phyloP scores from a whole-genome alignment of 2,797 vertebrate genomes.

The Aulostomus chinensis region DNA sequence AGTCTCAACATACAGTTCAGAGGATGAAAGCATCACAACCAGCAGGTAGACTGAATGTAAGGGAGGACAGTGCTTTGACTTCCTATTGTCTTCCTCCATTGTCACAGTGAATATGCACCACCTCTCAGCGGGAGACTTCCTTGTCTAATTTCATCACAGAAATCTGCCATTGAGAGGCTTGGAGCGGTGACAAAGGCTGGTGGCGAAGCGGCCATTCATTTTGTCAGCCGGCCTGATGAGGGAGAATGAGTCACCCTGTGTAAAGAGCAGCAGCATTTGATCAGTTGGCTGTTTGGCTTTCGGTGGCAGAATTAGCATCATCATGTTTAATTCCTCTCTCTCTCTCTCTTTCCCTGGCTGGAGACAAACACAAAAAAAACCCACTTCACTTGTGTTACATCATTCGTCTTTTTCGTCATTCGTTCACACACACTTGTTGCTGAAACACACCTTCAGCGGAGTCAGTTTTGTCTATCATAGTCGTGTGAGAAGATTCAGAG shows the following conservation, averaged over 20 bases:
- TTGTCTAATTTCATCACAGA: constrained; percentile 47
- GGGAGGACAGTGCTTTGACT: constrained; percentile 5
- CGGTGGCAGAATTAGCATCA: not conserved
- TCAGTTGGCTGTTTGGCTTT: not conserved
- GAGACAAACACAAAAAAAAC: no score
- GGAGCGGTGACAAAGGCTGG: constrained; percentile 31
- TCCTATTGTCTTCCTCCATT: constrained; percentile 4
- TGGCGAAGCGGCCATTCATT: constrained; percentile 39
- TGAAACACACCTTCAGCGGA: no score
- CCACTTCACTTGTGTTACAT: no score
- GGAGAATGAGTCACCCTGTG: constrained; percentile 34
- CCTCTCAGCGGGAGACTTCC: constrained; percentile 24
- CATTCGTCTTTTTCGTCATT: no score
- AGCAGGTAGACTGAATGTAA: constrained; percentile 3
- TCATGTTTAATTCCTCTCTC: not conserved
- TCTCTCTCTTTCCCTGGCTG: not conserved
- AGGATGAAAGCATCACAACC: no score
- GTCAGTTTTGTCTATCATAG: no score
- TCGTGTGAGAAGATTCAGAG: no score
- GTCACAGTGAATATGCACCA: constrained; percentile 54
- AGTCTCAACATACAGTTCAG: no score
- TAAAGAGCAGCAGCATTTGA: not conserved
- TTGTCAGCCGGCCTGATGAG: constrained; percentile 10
- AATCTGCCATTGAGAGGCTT: constrained; percentile 39
- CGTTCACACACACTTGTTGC: no score